Evolutionary conservation across 1,140 invertebrate genomes (phyloP).

Genomic region (Pissodes strobi): DNA sequence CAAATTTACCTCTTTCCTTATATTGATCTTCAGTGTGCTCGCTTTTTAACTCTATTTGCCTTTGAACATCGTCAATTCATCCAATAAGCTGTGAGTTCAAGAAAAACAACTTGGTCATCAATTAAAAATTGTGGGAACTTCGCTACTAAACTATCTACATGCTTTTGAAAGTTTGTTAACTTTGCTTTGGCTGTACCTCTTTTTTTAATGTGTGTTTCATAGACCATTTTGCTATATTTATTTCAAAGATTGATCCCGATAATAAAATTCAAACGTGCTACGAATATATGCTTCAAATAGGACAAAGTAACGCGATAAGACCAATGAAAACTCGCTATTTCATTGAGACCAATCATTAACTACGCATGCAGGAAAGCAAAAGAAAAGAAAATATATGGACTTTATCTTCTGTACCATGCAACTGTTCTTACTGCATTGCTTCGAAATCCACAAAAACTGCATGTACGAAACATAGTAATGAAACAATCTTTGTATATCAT

Average conservation of each 20-base stretch:
- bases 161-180: slow-evolving; percentile 10
- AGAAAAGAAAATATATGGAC: not conserved
- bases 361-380: not conserved
- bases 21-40: not conserved
- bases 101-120: not conserved
- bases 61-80: slow-evolving; percentile 11
- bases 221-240: not conserved
- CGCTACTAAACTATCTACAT: not conserved
- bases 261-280: not conserved
- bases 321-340: slow-evolving; percentile 2
- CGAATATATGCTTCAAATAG: not conserved
- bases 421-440: too few relatives aligned
- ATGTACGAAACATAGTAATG: too few relatives aligned
- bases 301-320: not conserved
- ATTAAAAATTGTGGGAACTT: not conserved
- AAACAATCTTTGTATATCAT: too few relatives aligned
- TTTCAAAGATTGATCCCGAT: not conserved
- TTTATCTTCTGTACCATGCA: not conserved
- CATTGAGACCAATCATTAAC: slow-evolving; percentile 6
- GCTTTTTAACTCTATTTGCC: not conserved
- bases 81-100: not conserved
- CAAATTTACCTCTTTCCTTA: not conserved
- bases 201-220: slow-evolving; percentile 14
- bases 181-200: slow-evolving; percentile 10
- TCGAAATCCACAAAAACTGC: too few relatives aligned